These are phyloP conservation scores for Drosophila ananassae DNA, from an alignment of 1,140 invertebrate species.

Conservation along the genomic window DNA sequence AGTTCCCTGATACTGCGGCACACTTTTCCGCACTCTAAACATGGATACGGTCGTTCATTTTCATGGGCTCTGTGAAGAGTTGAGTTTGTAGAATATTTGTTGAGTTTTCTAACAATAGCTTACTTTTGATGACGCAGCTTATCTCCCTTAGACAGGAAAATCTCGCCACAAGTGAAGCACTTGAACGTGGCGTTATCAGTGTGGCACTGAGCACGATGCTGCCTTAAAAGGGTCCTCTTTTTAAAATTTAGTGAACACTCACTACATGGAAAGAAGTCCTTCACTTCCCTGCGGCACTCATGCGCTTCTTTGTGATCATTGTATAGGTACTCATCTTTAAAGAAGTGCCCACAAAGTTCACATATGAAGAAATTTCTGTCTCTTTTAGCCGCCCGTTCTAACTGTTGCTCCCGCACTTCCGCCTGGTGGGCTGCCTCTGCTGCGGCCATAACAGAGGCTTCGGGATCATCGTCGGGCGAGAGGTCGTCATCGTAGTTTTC, in stretches of 20 bases:
- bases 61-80: slow-evolving; percentile 44
- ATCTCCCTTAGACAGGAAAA: slow-evolving; percentile 32
- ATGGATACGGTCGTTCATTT: slow-evolving; percentile 70
- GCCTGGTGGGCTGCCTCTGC: slow-evolving; percentile 22
- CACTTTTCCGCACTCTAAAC: slow-evolving; percentile 50
- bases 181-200: slow-evolving; percentile 23
- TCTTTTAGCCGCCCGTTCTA: slow-evolving; percentile 36
- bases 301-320: slow-evolving; percentile 43
- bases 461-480: slow-evolving; percentile 5
- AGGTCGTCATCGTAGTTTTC: not conserved
- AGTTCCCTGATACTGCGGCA: slow-evolving; percentile 41
- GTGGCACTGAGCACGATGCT: slow-evolving; percentile 31
- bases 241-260: slow-evolving; percentile 37
- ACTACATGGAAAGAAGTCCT: slow-evolving; percentile 49
- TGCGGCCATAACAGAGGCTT: slow-evolving; percentile 11
- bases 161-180: slow-evolving; percentile 47
- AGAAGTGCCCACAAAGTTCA: slow-evolving; percentile 59
- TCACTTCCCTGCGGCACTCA: slow-evolving; percentile 12
- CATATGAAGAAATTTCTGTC: slow-evolving; percentile 63
- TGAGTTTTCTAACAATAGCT: slow-evolving; percentile 1
- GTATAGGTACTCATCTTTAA: slow-evolving; percentile 30
- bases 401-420: slow-evolving; percentile 23
- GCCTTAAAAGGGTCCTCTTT: slow-evolving; percentile 13
- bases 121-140: slow-evolving; percentile 60
- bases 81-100: not conserved